Conservation (phyloP, 2,888 invertebrate species). For the Tuta absoluta region DNA sequence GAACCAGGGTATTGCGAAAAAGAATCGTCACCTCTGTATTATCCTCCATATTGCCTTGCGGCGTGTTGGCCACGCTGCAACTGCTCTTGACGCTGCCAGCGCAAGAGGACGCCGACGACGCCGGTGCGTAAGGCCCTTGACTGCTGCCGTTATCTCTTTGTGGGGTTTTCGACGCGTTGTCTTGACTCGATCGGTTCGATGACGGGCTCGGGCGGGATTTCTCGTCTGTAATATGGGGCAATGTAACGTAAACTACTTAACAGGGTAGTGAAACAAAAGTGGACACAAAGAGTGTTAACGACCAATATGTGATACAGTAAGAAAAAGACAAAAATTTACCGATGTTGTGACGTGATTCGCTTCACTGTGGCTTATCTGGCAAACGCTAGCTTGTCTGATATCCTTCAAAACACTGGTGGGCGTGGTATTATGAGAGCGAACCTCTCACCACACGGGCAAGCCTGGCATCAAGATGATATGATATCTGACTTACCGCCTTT, state of each 20-base stretch:
- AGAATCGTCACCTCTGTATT: conserved; percentile 42
- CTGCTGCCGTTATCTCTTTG: conserved; percentile 59
- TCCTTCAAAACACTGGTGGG: too few relatives aligned
- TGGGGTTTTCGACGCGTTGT: conserved; percentile 72
- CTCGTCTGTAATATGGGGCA: conserved; percentile 56
- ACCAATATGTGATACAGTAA: too few relatives aligned
- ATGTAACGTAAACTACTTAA: not conserved
- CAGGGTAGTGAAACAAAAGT: too few relatives aligned
- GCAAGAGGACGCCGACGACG: conserved; percentile 56
- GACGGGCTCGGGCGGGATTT: conserved; percentile 78
- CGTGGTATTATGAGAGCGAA: too few relatives aligned
- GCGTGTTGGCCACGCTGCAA: conserved; percentile 60
- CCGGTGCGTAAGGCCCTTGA: conserved; percentile 73
- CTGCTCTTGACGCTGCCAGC: conserved; percentile 58
- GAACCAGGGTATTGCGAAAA: not conserved
- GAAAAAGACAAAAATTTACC: too few relatives aligned
- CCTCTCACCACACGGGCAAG: too few relatives aligned
- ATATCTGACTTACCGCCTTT: conserved; percentile 55
- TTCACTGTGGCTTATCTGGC: too few relatives aligned
- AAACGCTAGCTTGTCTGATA: too few relatives aligned
- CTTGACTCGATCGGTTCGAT: conserved; percentile 74
- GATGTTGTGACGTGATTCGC: too few relatives aligned
- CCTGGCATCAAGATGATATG: too few relatives aligned
- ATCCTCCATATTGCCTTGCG: conserved; percentile 59
- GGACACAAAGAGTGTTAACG: too few relatives aligned